Conservation (phyloP, 1,140 invertebrate species). For the Anthonomus grandis region DNA sequence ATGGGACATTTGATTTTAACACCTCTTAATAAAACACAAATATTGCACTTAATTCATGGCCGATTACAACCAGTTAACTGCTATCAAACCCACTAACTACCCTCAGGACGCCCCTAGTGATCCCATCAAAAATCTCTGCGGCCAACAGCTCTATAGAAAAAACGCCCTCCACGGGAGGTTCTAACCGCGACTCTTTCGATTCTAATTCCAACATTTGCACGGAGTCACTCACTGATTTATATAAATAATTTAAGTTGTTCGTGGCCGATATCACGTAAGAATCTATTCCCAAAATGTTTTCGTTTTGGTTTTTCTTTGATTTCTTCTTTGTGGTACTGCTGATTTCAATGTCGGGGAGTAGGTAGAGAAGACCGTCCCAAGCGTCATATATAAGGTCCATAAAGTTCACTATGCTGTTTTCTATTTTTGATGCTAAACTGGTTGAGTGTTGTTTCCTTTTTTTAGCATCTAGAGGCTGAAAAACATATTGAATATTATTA, state of each 20-base stretch:
- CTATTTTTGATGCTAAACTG: background rate
- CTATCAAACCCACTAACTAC: constrained; percentile 4
- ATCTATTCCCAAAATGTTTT: background rate
- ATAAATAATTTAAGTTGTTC: constrained; percentile 10
- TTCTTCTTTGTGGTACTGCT: background rate
- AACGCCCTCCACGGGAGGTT: background rate
- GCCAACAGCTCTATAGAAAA: constrained; percentile 7
- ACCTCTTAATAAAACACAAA: no score
- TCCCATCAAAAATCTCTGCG: constrained; percentile 1
- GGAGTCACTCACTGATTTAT: constrained; percentile 4
- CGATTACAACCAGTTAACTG: no score
- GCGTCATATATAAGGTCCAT: background rate
- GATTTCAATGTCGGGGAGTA: constrained; percentile 1
- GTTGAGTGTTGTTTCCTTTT: constrained; percentile 6
- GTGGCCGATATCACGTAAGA: constrained; percentile 3
- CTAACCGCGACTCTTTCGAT: background rate
- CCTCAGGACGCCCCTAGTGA: background rate
- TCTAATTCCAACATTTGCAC: background rate
- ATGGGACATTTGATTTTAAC: no score
- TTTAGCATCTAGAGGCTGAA: constrained; percentile 4
- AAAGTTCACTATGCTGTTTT: background rate
- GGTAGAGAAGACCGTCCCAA: constrained; percentile 7
- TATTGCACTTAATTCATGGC: no score
- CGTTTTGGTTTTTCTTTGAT: constrained; percentile 8
- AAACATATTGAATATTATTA: background rate